A percentile compares a stretch with the other conserved stretches of the same genome.
phyloP scores from a whole-genome alignment of 2,888 invertebrate species.

The Allolobophora icterica region DNA sequence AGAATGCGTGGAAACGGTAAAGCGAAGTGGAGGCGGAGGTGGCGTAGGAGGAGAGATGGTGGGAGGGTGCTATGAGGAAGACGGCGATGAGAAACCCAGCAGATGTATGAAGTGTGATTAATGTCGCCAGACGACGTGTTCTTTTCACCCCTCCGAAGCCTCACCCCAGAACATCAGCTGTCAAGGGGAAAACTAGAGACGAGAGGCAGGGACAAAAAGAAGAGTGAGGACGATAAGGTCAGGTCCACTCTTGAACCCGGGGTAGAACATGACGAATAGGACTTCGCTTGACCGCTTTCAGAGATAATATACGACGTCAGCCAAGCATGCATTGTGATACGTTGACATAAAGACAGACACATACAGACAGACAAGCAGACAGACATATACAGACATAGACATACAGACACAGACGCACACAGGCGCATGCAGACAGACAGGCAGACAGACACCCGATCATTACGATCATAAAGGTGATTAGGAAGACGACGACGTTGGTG shows the following conservation, averaged over 20 bases:
- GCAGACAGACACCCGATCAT: too few relatives aligned
- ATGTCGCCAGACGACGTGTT: background rate
- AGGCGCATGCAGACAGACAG: too few relatives aligned
- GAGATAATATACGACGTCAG: background rate
- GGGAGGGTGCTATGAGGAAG: too few relatives aligned
- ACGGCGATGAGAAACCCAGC: background rate
- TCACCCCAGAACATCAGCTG: background rate
- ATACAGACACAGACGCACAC: background rate
- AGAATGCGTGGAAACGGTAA: background rate
- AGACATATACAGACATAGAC: background rate
- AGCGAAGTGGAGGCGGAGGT: background rate
- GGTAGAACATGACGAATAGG: background rate
- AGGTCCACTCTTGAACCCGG: background rate
- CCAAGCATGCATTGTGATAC: background rate
- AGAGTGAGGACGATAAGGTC: background rate
- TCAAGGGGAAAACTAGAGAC: background rate
- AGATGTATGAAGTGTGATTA: background rate
- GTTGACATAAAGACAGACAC: background rate
- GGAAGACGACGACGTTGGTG: background rate
- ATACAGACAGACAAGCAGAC: background rate
- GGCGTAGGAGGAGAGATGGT: background rate
- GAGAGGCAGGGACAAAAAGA: background rate
- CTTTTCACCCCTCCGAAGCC: background rate
- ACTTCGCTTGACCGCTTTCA: background rate
- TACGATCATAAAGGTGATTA: background rate